Percentiles rank a stretch among this genome's conserved stretches.
These are phyloP conservation scores for Cotesia vestalis DNA, from an alignment of 1,140 invertebrate species.

Conservation along the genomic window DNA sequence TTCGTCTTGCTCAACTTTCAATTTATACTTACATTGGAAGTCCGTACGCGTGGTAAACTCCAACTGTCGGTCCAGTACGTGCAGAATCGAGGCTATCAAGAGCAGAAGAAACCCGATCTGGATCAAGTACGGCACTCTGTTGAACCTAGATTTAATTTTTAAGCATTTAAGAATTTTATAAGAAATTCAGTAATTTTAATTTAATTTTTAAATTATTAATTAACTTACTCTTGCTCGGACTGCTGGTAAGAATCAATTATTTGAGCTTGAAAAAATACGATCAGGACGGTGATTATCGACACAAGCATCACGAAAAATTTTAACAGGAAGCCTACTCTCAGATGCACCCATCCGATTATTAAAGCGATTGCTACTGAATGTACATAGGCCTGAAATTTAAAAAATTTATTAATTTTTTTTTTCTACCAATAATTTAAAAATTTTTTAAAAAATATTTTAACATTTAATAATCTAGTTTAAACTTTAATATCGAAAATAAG, in stretches of 20 bases:
- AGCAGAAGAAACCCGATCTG: constrained; percentile 72
- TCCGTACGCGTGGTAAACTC: constrained; percentile 88
- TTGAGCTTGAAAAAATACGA: constrained; percentile 48
- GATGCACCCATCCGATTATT: constrained; percentile 82
- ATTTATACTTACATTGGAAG: constrained; percentile 91
- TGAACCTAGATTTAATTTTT: constrained; percentile 65
- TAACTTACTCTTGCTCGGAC: constrained; percentile 70
- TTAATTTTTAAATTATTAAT: neutral
- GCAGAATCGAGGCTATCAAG: constrained; percentile 74
- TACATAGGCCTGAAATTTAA: constrained; percentile 75
- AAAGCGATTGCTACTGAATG: constrained; percentile 82
- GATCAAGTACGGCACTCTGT: constrained; percentile 72
- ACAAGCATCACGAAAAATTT: constrained; percentile 82
- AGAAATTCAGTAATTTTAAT: neutral
- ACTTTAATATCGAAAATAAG: too few species aligned
- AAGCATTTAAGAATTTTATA: constrained; percentile 45
- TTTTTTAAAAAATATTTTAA: too few species aligned
- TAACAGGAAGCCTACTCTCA: constrained; percentile 82
- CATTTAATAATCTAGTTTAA: too few species aligned
- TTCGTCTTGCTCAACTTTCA: constrained; percentile 91
- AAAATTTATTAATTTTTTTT: constrained; percentile 35
- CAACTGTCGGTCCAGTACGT: constrained; percentile 84
- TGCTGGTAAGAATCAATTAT: constrained; percentile 67
- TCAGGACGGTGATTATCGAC: constrained; percentile 66
- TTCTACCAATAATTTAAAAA: too few species aligned